Evolutionary conservation across 2,888 invertebrate species (phyloP).

Genomic region (Melieria crassipennis): DNA sequence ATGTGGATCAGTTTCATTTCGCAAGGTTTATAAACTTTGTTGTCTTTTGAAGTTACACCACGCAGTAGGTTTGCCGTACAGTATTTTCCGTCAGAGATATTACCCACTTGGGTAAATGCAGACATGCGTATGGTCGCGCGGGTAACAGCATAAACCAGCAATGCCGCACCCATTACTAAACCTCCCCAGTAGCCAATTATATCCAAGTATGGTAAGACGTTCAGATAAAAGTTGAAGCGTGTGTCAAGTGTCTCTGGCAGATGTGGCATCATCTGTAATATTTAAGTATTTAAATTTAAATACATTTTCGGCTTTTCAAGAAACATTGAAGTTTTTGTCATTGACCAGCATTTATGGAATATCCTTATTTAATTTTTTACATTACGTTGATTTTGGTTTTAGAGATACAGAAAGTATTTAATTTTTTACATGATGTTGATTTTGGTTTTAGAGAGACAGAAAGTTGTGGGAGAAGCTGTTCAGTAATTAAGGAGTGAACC

Average conservation of each 20-base stretch:
- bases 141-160: constrained; percentile 59
- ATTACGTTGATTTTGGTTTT: no score
- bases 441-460: no score
- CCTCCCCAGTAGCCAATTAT: constrained; percentile 62
- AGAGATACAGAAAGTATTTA: no score
- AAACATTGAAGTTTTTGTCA: no score
- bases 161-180: constrained; percentile 52
- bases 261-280: constrained; percentile 74
- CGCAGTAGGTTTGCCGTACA: constrained; percentile 54
- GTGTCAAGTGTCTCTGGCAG: constrained; percentile 72
- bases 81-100: constrained; percentile 56
- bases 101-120: constrained; percentile 50
- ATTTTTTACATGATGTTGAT: no score
- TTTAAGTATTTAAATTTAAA: not conserved
- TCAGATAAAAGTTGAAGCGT: constrained; percentile 78
- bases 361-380: no score
- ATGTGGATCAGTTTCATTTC: constrained; percentile 57
- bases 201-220: constrained; percentile 75
- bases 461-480: no score
- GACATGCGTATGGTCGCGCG: constrained; percentile 60
- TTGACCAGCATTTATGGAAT: no score
- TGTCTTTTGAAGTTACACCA: constrained; percentile 42
- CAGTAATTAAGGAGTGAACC: no score
- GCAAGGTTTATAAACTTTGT: constrained; percentile 59
- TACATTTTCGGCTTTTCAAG: not conserved